phyloP scores from a whole-genome alignment of 2,888 invertebrate species.

The Stenichneumon culpator region DNA sequence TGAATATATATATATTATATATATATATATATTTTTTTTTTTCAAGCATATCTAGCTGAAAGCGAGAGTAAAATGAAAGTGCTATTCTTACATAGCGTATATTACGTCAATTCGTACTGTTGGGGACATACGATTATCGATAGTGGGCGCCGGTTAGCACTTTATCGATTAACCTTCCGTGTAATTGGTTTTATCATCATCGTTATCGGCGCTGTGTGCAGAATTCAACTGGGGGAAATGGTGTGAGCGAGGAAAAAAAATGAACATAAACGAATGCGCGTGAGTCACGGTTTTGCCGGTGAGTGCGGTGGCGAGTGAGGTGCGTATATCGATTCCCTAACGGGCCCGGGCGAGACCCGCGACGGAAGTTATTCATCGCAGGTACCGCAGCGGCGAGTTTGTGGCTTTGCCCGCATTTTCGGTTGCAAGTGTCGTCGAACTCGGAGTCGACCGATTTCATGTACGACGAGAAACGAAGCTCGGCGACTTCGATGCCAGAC shows the following conservation, averaged over 20 bases:
- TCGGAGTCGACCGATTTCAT: not conserved
- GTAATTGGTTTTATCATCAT: constrained; percentile 18
- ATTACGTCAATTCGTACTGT: not conserved
- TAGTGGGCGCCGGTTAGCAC: not conserved
- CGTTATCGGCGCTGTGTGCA: constrained; percentile 29
- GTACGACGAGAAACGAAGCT: not conserved
- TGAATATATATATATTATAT: constrained; percentile 21
- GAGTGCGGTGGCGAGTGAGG: constrained; percentile 7
- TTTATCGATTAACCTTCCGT: constrained; percentile 12
- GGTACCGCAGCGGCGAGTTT: not conserved
- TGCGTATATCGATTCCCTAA: constrained; percentile 48
- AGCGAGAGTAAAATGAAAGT: constrained; percentile 38
- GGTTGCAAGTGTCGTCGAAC: constrained; percentile 32
- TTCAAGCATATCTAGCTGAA: constrained; percentile 30
- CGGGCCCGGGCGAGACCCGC: not conserved
- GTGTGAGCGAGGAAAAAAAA: not conserved
- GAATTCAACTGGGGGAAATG: constrained; percentile 2
- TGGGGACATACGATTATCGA: not conserved
- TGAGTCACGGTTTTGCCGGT: constrained; percentile 49
- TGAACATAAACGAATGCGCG: constrained; percentile 3
- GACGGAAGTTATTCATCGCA: constrained; percentile 13
- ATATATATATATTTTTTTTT: constrained; percentile 21
- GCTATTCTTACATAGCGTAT: constrained; percentile 1
- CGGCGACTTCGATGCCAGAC: constrained; percentile 6
- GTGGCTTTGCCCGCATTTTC: constrained; percentile 28